Evolutionary conservation across 2,797 vertebrate genomes (phyloP).

Genomic region (Hipposideros larvatus): DNA sequence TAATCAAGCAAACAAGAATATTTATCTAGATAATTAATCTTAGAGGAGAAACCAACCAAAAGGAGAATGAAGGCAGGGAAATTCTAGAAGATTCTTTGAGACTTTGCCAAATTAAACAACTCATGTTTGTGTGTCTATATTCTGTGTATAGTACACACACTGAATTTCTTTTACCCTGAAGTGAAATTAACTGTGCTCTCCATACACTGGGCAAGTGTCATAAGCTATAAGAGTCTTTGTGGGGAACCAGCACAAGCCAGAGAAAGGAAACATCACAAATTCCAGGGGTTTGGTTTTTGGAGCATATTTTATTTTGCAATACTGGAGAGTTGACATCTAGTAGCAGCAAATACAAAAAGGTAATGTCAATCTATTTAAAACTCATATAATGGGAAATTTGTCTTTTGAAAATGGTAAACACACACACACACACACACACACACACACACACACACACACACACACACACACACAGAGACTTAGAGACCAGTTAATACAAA

Average conservation of each 20-base stretch:
- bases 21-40: not conserved
- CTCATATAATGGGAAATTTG: not conserved
- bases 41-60: not conserved
- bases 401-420: conserved; percentile 43
- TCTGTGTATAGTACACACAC: not conserved
- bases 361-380: conserved; percentile 59
- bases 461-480: not conserved
- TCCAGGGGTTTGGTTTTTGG: not conserved
- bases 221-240: not conserved
- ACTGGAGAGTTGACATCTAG: conserved; percentile 49
- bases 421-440: too few relatives aligned
- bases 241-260: not conserved
- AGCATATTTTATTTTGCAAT: conserved; percentile 70
- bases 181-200: not conserved
- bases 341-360: conserved; percentile 59
- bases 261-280: not conserved
- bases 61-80: not conserved
- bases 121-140: not conserved
- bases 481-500: conserved; percentile 32
- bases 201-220: not conserved
- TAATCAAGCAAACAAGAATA: not conserved
- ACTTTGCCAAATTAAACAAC: not conserved
- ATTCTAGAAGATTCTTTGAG: not conserved
- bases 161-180: not conserved
- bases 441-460: not conserved